Evolutionary conservation across 1,140 invertebrate species (phyloP), one percentile per base, ranked within the genome.

Genomic region (Drosophila kohkoa): DNA sequence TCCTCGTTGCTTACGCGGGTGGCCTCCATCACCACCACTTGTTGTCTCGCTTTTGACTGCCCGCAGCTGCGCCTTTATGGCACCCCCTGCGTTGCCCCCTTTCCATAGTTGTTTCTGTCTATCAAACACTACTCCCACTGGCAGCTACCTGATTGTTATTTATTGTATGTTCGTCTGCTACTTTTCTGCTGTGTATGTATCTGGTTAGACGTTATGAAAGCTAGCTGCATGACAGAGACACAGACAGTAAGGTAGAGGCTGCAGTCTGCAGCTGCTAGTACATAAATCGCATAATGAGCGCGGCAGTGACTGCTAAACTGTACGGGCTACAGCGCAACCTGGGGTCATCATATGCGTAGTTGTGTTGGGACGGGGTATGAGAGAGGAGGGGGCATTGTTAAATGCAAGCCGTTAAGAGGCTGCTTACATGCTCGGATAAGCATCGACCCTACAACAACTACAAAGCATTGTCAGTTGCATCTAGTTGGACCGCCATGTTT

Each of bases 141-240:
- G 45, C 59, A 59, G 60, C 73, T 75, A 75, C 73, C 73, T 75
- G 73, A 75, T 75, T 75, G 73, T 75, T 71, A 75, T 75, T 75
- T 75, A 75, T 75, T 63, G 59, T 75, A 43, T 69, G 60, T 46
- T 74, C 77, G 73, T 70, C 68, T 76, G 73, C 80, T 76, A 32
- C 60, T 68, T 60, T 62, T 60, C 30, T 15, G 41, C 65, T 32
- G 15, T 54, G 51, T 62, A 32, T 54, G 51, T 62, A 62, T 58
- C 45, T 32, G 46, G 5, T 60, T 73, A 38, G 63, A 60, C 48
- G n/a, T 73, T 60, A 73, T 68, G 70, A 73, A 58, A 68, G 71
- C 48, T 28, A 7, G n/a, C 13, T 10, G 55, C 1, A 7, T 10
- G 35, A 38, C 6, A 38, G 32, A 41, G 15, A 6, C 38, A 69